Evolutionary conservation across 2,888 invertebrate species (phyloP).

Genomic region (Drosophila flavopinicola): DNA sequence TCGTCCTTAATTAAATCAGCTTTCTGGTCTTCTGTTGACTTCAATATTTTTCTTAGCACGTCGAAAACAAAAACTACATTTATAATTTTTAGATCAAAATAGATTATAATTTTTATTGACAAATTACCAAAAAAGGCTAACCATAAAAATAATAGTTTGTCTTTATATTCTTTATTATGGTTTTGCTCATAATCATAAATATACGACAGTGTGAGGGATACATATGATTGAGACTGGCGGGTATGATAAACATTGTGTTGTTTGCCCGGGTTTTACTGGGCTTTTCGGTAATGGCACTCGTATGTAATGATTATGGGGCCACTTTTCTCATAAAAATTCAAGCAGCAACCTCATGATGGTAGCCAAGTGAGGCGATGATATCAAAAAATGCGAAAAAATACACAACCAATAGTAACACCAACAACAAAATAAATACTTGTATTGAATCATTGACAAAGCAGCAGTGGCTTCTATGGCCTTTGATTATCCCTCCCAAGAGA

Average conservation of each 20-base stretch:
- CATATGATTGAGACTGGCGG: constrained; percentile 37
- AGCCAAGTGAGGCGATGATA: constrained; percentile 50
- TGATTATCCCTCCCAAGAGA: constrained; percentile 40
- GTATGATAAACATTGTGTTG: constrained; percentile 63
- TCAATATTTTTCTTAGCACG: not conserved
- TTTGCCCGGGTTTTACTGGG: constrained; percentile 36
- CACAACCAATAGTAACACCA: constrained; percentile 32
- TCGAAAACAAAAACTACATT: not conserved
- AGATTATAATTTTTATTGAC: constrained; percentile 51
- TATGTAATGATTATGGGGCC: constrained; percentile 74
- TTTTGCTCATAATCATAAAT: constrained; percentile 26
- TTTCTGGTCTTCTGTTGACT: too few species aligned
- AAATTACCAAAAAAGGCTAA: constrained; percentile 57
- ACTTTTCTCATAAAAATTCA: constrained; percentile 77
- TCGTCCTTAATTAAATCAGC: too few species aligned
- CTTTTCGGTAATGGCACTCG: constrained; percentile 62
- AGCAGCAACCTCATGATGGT: constrained; percentile 58
- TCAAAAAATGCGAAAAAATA: constrained; percentile 74
- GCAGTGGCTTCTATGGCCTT: constrained; percentile 43
- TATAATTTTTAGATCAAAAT: constrained; percentile 4
- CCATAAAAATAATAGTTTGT: constrained; percentile 44
- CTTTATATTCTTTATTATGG: constrained; percentile 24
- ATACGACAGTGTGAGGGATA: not conserved
- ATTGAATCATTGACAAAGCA: constrained; percentile 72
- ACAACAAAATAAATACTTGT: constrained; percentile 41